phyloP scores from a whole-genome alignment of 2,888 invertebrate species.

The Mesorhabditis spiculigera region DNA sequence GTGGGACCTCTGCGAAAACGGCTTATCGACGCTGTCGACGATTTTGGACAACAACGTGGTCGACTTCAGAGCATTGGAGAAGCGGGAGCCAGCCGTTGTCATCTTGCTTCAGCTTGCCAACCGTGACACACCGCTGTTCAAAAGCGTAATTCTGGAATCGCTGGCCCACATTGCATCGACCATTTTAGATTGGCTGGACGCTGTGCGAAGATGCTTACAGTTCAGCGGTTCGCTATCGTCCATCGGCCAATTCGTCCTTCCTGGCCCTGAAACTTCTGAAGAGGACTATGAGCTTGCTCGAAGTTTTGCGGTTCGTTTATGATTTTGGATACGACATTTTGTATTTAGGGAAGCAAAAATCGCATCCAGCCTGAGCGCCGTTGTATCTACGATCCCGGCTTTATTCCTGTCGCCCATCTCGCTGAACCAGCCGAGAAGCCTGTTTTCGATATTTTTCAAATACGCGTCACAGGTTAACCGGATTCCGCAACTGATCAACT shows the following conservation, averaged over 20 bases:
- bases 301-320: constrained; percentile 1
- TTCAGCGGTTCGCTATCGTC: background rate
- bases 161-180: background rate
- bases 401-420: background rate
- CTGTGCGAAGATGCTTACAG: background rate
- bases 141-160: background rate
- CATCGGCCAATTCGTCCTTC: background rate
- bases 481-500: background rate
- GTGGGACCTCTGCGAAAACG: background rate
- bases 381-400: background rate
- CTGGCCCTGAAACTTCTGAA: background rate
- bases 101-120: background rate
- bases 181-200: background rate
- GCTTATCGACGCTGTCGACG: background rate
- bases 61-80: background rate
- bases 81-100: background rate
- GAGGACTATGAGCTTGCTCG: background rate
- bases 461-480: background rate
- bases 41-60: background rate
- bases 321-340: background rate
- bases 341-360: background rate
- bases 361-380: background rate
- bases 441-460: background rate
- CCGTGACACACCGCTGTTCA: background rate
- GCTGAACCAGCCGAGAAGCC: background rate